A percentile compares a stretch with the other conserved stretches of the same genome.
Conservation (phyloP, 2,888 invertebrate species). For the Portevinia maculata region DNA sequence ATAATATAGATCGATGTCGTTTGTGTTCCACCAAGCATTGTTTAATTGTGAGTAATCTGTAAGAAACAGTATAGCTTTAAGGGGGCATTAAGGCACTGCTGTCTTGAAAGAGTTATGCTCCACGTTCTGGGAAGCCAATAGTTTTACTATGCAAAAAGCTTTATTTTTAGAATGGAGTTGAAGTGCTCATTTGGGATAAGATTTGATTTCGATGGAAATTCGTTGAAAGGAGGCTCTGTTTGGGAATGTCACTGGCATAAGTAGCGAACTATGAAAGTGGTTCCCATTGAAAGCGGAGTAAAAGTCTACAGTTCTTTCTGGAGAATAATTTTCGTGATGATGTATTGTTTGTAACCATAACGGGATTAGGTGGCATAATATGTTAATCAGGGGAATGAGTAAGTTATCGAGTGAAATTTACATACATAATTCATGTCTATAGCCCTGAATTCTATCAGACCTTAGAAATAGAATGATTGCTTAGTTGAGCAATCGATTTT, state of each 20-base stretch:
- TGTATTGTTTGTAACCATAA: no score
- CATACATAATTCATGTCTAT: no score
- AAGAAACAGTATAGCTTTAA: constrained; percentile 11
- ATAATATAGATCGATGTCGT: background rate
- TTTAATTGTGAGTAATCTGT: constrained; percentile 44
- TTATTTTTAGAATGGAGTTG: constrained; percentile 8
- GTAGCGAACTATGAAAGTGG: constrained; percentile 8
- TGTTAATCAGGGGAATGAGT: no score
- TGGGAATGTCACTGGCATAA: constrained; percentile 23
- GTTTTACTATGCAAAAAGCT: constrained; percentile 17
- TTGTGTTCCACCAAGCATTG: constrained; percentile 10
- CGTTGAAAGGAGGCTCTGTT: constrained; percentile 14
- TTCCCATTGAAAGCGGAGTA: background rate
- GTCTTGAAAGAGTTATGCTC: constrained; percentile 11
- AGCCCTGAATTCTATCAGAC: no score
- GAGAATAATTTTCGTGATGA: no score
- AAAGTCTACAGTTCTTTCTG: no score
- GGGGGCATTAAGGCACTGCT: constrained; percentile 13
- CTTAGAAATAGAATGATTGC: no score
- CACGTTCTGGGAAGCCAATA: background rate
- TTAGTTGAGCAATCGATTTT: no score
- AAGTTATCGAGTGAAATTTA: no score
- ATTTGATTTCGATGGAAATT: constrained; percentile 27
- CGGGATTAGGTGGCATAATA: no score
- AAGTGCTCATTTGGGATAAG: constrained; percentile 8